phyloP scores from a whole-genome alignment of 2,888 invertebrate genomes.

The Thyatira batis region DNA sequence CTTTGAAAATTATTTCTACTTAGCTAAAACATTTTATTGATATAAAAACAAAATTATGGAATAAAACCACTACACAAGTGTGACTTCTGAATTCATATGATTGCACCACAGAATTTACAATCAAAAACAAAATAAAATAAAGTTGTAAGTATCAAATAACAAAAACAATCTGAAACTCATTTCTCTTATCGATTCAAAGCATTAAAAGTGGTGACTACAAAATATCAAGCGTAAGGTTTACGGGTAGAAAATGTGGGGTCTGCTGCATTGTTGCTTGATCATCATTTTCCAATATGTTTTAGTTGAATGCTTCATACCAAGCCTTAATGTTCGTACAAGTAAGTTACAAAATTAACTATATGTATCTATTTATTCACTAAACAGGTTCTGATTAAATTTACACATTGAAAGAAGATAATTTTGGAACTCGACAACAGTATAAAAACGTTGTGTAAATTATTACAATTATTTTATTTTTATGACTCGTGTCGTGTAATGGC shows the following conservation, averaged over 20 bases:
- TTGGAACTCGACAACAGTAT: too few relatives aligned
- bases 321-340: conserved; percentile 55
- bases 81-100: neutral
- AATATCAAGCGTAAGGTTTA: conserved; percentile 8
- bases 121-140: neutral
- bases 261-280: conserved; percentile 28
- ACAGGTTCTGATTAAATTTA: too few relatives aligned
- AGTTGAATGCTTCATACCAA: conserved; percentile 48
- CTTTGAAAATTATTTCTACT: neutral
- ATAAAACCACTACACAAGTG: too few relatives aligned
- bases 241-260: conserved; percentile 27
- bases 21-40: too few relatives aligned
- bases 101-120: neutral
- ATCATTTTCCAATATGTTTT: conserved; percentile 33
- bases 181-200: neutral
- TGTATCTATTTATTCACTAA: too few relatives aligned
- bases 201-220: conserved; percentile 4
- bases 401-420: too few relatives aligned
- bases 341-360: conserved; percentile 35
- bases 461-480: neutral
- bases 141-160: neutral
- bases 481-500: neutral
- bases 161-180: neutral
- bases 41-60: too few relatives aligned
- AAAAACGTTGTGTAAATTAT: too few relatives aligned